Percentiles rank a stretch among this genome's conserved stretches.
Evolutionary conservation across 2,888 invertebrate species (phyloP).

Genomic region (Yponomeuta evonymella): DNA sequence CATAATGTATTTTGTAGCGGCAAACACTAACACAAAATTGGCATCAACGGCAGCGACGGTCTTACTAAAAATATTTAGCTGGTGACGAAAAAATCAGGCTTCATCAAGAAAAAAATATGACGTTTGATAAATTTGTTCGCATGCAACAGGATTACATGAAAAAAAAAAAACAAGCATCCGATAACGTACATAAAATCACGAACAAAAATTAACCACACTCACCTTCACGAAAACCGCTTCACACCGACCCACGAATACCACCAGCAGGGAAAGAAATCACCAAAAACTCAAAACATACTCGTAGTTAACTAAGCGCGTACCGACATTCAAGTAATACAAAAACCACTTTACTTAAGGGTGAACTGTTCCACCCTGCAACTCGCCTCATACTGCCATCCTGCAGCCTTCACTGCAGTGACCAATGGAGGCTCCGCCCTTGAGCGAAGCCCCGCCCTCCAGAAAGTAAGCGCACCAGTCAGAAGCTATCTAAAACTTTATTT

Average conservation of each 20-base stretch:
- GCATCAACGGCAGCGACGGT: too few relatives aligned
- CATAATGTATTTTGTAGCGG: too few relatives aligned
- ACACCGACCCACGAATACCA: background rate
- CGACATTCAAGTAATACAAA: constrained; percentile 7
- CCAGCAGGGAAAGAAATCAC: background rate
- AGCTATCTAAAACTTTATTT: constrained; percentile 59
- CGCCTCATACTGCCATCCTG: constrained; percentile 13
- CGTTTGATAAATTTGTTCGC: too few relatives aligned
- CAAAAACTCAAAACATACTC: constrained; percentile 23
- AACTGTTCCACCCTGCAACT: constrained; percentile 24
- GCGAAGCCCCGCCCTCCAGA: constrained; percentile 14
- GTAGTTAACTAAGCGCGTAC: constrained; percentile 15
- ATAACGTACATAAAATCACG: background rate
- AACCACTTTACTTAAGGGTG: constrained; percentile 12
- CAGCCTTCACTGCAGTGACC: constrained; percentile 28
- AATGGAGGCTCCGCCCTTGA: constrained; percentile 36
- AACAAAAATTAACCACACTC: background rate
- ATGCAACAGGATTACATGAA: background rate
- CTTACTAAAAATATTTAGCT: too few relatives aligned
- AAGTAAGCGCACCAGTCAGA: constrained; percentile 37
- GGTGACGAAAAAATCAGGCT: too few relatives aligned
- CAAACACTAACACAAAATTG: too few relatives aligned
- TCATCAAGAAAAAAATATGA: too few relatives aligned
- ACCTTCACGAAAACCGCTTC: background rate
- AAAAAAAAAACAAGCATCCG: background rate